Percentiles rank a stretch among this genome's conserved stretches.
phyloP scores from a whole-genome alignment of 2,797 vertebrate genomes.

The Channa striata region DNA sequence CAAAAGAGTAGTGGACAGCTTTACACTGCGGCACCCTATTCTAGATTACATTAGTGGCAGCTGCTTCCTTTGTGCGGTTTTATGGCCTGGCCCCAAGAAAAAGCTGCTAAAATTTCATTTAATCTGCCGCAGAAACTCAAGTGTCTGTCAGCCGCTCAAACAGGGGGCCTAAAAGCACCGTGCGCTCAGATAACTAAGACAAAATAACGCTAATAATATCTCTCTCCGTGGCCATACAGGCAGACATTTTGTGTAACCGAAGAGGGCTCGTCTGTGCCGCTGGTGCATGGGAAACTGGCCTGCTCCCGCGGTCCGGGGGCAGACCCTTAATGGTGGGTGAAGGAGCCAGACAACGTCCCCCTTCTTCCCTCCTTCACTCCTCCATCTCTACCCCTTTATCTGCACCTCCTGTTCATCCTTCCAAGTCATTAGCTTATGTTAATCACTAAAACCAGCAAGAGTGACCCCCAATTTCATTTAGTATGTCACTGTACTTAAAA shows the following conservation, averaged over 20 bases:
- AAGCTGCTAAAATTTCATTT: slow-evolving; percentile 94
- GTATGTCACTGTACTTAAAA: slow-evolving; percentile 62
- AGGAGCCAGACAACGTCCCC: slow-evolving; percentile 71
- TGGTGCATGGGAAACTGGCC: slow-evolving; percentile 80
- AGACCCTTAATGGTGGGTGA: slow-evolving; percentile 73
- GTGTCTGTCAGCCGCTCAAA: slow-evolving; percentile 90
- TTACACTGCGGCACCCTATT: slow-evolving; percentile 78
- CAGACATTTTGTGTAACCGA: slow-evolving; percentile 89
- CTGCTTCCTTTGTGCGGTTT: slow-evolving; percentile 91
- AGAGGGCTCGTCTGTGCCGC: slow-evolving; percentile 75
- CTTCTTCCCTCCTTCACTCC: slow-evolving; percentile 43
- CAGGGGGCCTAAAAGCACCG: slow-evolving; percentile 87
- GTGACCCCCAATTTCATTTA: slow-evolving; percentile 72
- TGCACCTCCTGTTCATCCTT: slow-evolving; percentile 79
- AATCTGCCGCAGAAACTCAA: slow-evolving; percentile 90
- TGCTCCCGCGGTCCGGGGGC: slow-evolving; percentile 62
- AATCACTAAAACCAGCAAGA: slow-evolving; percentile 74
- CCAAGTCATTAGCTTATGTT: slow-evolving; percentile 80
- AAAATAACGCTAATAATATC: slow-evolving; percentile 92
- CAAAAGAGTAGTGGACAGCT: slow-evolving; percentile 81
- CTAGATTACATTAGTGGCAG: slow-evolving; percentile 90
- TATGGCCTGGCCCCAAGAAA: slow-evolving; percentile 86
- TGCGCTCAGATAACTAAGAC: slow-evolving; percentile 89
- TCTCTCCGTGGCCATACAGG: slow-evolving; percentile 63
- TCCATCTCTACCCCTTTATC: slow-evolving; percentile 54